These are phyloP conservation scores for Hirtodrosophila duncani DNA, from an alignment of 2,888 invertebrate species.

Conservation along the genomic window DNA sequence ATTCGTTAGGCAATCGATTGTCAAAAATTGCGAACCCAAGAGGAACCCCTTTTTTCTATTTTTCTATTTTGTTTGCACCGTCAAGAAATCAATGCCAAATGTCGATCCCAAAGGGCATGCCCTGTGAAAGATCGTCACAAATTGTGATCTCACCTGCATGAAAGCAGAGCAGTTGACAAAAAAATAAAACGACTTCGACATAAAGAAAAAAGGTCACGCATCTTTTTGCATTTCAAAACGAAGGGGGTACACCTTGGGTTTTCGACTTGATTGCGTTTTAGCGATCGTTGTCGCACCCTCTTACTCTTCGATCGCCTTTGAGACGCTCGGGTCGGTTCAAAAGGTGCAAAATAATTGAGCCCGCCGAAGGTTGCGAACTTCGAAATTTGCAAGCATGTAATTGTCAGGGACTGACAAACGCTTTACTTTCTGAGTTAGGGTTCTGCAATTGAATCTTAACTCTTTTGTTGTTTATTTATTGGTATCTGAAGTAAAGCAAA, in stretches of 20 bases:
- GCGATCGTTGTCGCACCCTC: constrained; percentile 29
- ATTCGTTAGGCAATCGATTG: constrained; percentile 55
- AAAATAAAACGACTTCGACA: constrained; percentile 20
- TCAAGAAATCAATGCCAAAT: constrained; percentile 63
- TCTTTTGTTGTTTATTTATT: constrained; percentile 71
- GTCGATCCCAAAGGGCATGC: constrained; percentile 36
- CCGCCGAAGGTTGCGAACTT: constrained; percentile 49
- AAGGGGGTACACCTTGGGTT: constrained; percentile 51
- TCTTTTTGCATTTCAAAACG: constrained; percentile 49
- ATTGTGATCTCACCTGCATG: constrained; percentile 65
- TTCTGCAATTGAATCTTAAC: constrained; percentile 64
- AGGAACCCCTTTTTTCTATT: constrained; percentile 29
- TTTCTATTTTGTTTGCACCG: constrained; percentile 43
- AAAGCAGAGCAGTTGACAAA: constrained; percentile 62
- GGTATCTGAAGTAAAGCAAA: constrained; percentile 48
- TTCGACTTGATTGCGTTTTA: constrained; percentile 68
- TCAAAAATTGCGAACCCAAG: constrained; percentile 36
- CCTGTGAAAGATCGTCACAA: constrained; percentile 49
- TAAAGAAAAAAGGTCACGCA: constrained; percentile 49
- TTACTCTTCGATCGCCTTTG: constrained; percentile 14
- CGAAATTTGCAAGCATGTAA: constrained; percentile 77
- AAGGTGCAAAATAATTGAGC: constrained; percentile 72
- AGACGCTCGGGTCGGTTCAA: constrained; percentile 56
- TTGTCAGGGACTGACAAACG: constrained; percentile 65
- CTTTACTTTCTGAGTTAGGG: constrained; percentile 16